Conservation (phyloP, 2,888 invertebrate species). For the Dione juno region DNA sequence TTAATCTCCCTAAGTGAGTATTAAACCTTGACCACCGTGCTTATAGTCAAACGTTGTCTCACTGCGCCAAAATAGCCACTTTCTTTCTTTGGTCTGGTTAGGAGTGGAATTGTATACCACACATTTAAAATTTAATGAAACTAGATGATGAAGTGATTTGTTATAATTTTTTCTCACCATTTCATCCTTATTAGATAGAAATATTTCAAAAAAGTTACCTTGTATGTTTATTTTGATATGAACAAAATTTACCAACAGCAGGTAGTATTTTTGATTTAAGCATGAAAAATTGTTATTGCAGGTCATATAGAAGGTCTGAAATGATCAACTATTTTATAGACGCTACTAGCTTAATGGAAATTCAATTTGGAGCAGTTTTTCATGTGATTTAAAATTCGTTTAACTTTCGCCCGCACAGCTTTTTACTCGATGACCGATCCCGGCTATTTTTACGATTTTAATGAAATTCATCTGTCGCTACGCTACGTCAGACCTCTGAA, state of each 20-base stretch:
- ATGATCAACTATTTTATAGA: conserved; percentile 30
- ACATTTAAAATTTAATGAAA: too few species aligned
- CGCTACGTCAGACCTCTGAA: conserved; percentile 13
- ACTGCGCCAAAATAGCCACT: too few species aligned
- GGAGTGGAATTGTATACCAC: too few species aligned
- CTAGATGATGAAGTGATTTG: too few species aligned
- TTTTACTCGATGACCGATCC: conserved; percentile 34
- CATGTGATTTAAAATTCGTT: conserved; percentile 35
- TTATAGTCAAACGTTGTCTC: too few species aligned
- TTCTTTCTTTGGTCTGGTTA: too few species aligned
- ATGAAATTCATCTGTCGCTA: conserved; percentile 46
- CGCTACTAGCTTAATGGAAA: conserved; percentile 28
- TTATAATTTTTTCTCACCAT: too few species aligned
- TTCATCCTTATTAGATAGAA: too few species aligned
- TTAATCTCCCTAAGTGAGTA: too few species aligned
- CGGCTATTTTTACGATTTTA: conserved; percentile 42
- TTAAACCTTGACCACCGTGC: too few species aligned
- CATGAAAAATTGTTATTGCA: conserved; percentile 10
- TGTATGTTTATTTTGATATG: neutral
- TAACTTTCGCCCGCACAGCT: conserved; percentile 21
- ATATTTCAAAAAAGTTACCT: too few species aligned
- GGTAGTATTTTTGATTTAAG: neutral
- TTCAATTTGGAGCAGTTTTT: conserved; percentile 34
- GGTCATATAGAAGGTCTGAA: conserved; percentile 1
- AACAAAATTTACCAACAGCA: neutral